Conservation (phyloP, 2,113 vertebrate genomes). For the Onychostruthus taczanowskii region DNA sequence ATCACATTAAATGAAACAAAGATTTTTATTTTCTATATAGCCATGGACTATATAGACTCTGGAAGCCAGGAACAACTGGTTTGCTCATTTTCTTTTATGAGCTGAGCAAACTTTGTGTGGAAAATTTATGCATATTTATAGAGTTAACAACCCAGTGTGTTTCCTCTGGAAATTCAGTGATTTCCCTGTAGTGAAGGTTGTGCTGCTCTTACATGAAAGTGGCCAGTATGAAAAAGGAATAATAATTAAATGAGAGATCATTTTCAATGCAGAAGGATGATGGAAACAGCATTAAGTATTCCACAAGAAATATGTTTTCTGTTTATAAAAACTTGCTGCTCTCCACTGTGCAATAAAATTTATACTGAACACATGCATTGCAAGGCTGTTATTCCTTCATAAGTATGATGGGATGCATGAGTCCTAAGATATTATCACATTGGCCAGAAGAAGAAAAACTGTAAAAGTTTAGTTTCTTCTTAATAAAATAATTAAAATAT, state of each 20-base stretch:
- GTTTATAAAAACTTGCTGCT: not conserved
- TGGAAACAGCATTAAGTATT: not conserved
- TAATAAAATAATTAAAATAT: not conserved
- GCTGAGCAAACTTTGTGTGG: not conserved
- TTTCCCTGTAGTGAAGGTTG: conserved; percentile 29
- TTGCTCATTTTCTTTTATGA: not conserved
- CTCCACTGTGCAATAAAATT: not conserved
- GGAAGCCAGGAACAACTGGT: not conserved
- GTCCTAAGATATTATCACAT: not conserved
- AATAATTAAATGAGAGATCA: conserved; percentile 9
- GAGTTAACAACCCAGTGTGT: not conserved
- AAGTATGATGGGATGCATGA: not conserved
- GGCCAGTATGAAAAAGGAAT: conserved; percentile 29
- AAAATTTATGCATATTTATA: conserved; percentile 32
- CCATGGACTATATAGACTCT: not conserved
- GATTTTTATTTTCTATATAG: not conserved
- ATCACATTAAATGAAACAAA: not conserved
- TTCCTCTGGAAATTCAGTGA: conserved; percentile 31
- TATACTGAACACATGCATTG: not conserved
- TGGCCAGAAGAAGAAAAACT: not conserved
- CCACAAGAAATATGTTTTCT: not conserved
- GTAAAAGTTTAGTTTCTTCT: not conserved
- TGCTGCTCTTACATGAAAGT: not conserved
- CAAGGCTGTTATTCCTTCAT: not conserved
- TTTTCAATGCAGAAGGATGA: not conserved